Conservation (phyloP, 2,797 vertebrate genomes). For the Huso huso region DNA sequence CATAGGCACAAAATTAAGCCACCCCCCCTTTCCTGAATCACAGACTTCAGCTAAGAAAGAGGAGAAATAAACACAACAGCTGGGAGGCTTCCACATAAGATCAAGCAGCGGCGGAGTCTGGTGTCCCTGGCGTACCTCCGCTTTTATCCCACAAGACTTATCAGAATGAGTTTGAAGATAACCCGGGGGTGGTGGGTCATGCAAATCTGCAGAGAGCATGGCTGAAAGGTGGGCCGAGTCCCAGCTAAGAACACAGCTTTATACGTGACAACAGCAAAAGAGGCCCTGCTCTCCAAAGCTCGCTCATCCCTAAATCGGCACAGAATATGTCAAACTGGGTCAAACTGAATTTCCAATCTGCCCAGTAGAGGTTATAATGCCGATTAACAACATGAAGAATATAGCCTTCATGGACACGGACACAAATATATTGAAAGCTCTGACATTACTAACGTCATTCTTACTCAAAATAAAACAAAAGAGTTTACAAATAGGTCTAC, state of each 20-base stretch:
- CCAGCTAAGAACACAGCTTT: constrained; percentile 3
- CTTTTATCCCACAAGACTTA: constrained; percentile 20
- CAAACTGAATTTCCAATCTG: constrained; percentile 65
- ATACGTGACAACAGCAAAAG: constrained; percentile 12
- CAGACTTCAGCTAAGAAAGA: background rate
- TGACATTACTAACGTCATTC: too few relatives aligned
- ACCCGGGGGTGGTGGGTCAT: background rate
- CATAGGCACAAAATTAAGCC: background rate
- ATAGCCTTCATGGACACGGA: too few relatives aligned
- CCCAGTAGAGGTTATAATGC: constrained; percentile 58
- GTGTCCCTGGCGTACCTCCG: constrained; percentile 20
- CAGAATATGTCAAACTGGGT: constrained; percentile 73
- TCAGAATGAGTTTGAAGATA: background rate
- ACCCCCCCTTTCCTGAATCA: background rate
- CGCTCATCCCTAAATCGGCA: constrained; percentile 62
- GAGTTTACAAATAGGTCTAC: too few relatives aligned
- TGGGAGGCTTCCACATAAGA: background rate
- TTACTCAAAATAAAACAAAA: too few relatives aligned
- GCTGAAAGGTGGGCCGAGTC: constrained; percentile 8
- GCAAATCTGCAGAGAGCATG: constrained; percentile 1
- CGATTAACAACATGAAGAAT: too few relatives aligned
- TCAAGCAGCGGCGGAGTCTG: constrained; percentile 12
- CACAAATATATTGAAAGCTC: too few relatives aligned
- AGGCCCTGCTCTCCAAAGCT: constrained; percentile 53
- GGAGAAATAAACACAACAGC: constrained; percentile 1